Conservation (phyloP, 1,140 invertebrate genomes). For the Drosophila ironensis region DNA sequence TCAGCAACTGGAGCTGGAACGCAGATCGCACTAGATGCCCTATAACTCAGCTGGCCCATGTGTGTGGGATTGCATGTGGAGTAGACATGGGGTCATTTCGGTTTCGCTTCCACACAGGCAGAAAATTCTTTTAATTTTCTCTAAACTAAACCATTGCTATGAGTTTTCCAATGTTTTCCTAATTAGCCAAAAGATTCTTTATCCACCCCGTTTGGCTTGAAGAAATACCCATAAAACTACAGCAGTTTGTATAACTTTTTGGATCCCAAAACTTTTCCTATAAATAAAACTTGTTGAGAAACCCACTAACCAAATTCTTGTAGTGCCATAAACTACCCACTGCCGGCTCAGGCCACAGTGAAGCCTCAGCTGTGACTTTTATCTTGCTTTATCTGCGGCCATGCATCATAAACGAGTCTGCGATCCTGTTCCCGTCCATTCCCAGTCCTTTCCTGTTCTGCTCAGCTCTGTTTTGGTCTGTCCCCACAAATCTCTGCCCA, state of each 20-base stretch:
- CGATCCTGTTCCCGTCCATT: slow-evolving; percentile 2
- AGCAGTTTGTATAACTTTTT: no score
- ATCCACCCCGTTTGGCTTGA: no score
- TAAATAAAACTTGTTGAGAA: no score
- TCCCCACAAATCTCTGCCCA: slow-evolving; percentile 33
- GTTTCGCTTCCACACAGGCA: slow-evolving; percentile 12
- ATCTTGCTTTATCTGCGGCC: slow-evolving; percentile 66
- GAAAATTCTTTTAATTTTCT: no score
- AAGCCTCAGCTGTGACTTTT: slow-evolving; percentile 51
- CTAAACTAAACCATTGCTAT: no score
- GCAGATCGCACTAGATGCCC: slow-evolving; percentile 18
- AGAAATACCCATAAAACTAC: no score
- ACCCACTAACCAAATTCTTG: not conserved
- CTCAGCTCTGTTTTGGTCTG: slow-evolving; percentile 2
- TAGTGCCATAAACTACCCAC: slow-evolving; percentile 21
- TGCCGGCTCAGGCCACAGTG: slow-evolving; percentile 20
- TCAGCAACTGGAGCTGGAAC: slow-evolving; percentile 52
- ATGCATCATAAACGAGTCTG: slow-evolving; percentile 66
- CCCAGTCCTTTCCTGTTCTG: not conserved
- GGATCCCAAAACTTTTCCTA: not conserved
- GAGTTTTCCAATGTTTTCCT: no score
- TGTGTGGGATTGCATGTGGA: slow-evolving; percentile 60
- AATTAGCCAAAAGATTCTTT: not conserved
- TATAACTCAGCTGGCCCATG: slow-evolving; percentile 48
- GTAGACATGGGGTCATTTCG: slow-evolving; percentile 44